Conservation (phyloP, 2,888 invertebrate species). For the Melanostoma scalare region DNA sequence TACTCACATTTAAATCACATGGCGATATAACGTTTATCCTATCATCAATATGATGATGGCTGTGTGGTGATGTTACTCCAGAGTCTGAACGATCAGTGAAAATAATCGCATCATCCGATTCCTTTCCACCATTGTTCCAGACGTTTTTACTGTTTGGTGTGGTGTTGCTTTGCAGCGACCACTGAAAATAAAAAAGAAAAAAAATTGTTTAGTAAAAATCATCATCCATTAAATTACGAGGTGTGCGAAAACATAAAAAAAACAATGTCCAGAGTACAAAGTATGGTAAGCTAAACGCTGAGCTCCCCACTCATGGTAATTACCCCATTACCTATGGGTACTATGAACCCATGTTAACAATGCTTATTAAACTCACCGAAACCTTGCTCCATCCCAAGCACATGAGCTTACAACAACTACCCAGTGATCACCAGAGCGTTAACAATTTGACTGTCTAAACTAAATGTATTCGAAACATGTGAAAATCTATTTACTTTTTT, state of each 20-base stretch:
- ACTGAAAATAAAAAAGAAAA: constrained; percentile 75
- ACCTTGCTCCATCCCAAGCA: neutral
- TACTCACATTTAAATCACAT: constrained; percentile 76
- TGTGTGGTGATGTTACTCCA: constrained; percentile 77
- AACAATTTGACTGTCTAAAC: neutral
- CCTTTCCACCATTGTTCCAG: constrained; percentile 76
- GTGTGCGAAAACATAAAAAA: neutral
- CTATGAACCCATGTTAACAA: constrained; percentile 38
- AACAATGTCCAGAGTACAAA: neutral
- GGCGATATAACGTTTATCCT: constrained; percentile 74
- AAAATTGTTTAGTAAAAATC: neutral
- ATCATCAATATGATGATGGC: constrained; percentile 76
- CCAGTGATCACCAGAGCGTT: constrained; percentile 8
- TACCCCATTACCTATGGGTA: constrained; percentile 14
- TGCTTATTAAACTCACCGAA: constrained; percentile 47
- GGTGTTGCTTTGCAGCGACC: constrained; percentile 78
- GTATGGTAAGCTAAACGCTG: too few relatives aligned
- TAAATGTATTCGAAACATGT: neutral
- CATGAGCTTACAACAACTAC: neutral
- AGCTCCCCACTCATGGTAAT: constrained; percentile 16
- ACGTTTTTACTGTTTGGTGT: constrained; percentile 77
- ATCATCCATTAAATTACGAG: neutral
- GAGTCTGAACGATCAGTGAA: constrained; percentile 76
- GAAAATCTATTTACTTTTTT: neutral
- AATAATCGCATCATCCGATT: constrained; percentile 74